These are phyloP conservation scores for Pristionchus japonicus DNA, from an alignment of 2,888 invertebrate genomes.

Conservation along the genomic window DNA sequence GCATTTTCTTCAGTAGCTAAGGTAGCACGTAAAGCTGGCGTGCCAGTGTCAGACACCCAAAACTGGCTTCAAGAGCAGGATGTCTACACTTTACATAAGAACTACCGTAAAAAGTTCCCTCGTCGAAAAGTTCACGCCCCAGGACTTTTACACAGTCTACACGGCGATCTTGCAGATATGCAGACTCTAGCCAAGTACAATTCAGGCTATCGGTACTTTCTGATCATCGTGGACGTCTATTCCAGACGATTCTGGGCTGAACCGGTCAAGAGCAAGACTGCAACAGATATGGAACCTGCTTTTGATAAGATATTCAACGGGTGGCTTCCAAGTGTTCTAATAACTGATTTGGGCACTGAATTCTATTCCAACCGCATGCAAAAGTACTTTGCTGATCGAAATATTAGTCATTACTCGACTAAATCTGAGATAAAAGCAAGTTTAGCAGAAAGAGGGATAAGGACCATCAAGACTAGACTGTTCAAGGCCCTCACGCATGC, in stretches of 20 bases:
- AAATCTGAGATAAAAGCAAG: not conserved
- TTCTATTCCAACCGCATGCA: not conserved
- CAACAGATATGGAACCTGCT: not conserved
- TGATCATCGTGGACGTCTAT: not conserved
- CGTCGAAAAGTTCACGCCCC: not conserved
- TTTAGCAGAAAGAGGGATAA: not conserved
- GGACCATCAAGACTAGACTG: not conserved
- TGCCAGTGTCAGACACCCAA: not conserved
- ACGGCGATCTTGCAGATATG: not conserved
- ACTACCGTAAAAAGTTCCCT: not conserved
- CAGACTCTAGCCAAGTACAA: not conserved
- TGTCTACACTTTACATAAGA: not conserved
- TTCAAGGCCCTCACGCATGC: not conserved
- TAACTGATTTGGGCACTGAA: not conserved
- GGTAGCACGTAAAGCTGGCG: not conserved
- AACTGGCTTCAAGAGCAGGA: not conserved
- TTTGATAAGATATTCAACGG: not conserved
- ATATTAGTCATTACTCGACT: not conserved
- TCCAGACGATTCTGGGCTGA: not conserved
- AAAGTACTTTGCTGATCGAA: not conserved
- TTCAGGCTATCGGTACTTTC: not conserved
- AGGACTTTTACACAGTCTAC: not conserved
- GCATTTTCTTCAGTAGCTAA: not conserved
- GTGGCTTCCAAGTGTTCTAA: not conserved
- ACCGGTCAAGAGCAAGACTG: not conserved